Evolutionary conservation across 2,888 invertebrate genomes (phyloP).

Genomic region (Drosophila formosana): DNA sequence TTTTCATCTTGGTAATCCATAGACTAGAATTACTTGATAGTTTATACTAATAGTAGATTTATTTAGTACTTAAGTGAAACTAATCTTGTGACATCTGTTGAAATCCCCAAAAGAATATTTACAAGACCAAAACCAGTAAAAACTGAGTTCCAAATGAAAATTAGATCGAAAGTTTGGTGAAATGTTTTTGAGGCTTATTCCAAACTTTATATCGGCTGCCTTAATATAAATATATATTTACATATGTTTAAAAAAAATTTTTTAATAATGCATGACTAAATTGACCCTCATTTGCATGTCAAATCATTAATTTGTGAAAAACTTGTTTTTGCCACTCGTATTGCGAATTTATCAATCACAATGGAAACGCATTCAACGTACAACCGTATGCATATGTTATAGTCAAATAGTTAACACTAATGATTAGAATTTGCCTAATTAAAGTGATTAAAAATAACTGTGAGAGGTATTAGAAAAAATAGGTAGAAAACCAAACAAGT

Average conservation of each 20-base stretch:
- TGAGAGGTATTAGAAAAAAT: neutral
- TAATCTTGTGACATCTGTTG: neutral
- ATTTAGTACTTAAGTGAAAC: neutral
- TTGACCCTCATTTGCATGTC: constrained; percentile 47
- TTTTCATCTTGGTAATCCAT: too few relatives aligned
- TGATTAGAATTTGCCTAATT: constrained; percentile 8
- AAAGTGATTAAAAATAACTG: constrained; percentile 3
- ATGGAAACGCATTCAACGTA: constrained; percentile 18
- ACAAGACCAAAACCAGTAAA: constrained; percentile 12
- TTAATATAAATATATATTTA: constrained; percentile 8
- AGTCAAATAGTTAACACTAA: neutral
- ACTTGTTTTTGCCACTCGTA: constrained; percentile 34
- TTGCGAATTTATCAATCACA: constrained; percentile 14
- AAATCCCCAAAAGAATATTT: neutral
- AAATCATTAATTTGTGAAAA: constrained; percentile 32
- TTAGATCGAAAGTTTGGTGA: constrained; percentile 38
- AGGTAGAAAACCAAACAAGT: neutral
- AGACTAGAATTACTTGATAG: too few relatives aligned
- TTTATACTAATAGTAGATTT: too few relatives aligned
- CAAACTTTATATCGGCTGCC: constrained; percentile 33
- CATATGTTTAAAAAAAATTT: constrained; percentile 2
- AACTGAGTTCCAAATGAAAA: constrained; percentile 15
- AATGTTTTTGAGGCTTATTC: constrained; percentile 3
- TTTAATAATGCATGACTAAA: constrained; percentile 5
- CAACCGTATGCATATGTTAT: neutral